These are phyloP conservation scores for Carollia perspicillata DNA, from an alignment of 2,113 vertebrate genomes.

Conservation along the genomic window DNA sequence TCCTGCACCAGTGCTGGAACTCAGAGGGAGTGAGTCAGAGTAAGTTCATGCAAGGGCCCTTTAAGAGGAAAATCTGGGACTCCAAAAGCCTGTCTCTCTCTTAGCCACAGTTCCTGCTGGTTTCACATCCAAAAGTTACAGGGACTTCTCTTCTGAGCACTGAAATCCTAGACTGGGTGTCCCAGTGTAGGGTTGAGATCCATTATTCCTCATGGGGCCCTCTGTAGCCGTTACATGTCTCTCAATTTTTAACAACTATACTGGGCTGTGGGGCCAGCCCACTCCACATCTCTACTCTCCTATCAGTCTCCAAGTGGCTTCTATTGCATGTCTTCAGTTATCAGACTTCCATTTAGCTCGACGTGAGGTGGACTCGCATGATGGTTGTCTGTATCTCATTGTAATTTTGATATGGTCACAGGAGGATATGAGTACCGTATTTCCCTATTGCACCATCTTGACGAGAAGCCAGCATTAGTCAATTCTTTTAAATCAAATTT, in stretches of 20 bases:
- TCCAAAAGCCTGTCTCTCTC: background rate
- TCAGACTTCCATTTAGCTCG: background rate
- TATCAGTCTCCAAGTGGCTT: background rate
- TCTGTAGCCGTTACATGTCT: background rate
- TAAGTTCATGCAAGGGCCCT: background rate
- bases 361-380: background rate
- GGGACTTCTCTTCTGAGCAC: background rate
- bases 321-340: background rate
- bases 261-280: background rate
- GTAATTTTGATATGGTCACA: background rate
- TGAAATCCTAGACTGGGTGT: background rate
- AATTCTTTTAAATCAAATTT: conserved; percentile 27
- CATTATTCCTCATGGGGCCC: background rate
- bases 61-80: background rate
- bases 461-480: background rate
- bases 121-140: background rate
- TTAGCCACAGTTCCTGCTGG: background rate
- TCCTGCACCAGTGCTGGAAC: background rate
- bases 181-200: background rate
- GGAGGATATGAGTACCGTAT: background rate
- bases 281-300: background rate
- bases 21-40: background rate
- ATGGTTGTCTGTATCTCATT: background rate
- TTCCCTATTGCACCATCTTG: background rate
- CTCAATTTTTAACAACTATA: background rate